These are phyloP conservation scores for Chitala chitala DNA, from an alignment of 2,113 vertebrate species.

Conservation along the genomic window DNA sequence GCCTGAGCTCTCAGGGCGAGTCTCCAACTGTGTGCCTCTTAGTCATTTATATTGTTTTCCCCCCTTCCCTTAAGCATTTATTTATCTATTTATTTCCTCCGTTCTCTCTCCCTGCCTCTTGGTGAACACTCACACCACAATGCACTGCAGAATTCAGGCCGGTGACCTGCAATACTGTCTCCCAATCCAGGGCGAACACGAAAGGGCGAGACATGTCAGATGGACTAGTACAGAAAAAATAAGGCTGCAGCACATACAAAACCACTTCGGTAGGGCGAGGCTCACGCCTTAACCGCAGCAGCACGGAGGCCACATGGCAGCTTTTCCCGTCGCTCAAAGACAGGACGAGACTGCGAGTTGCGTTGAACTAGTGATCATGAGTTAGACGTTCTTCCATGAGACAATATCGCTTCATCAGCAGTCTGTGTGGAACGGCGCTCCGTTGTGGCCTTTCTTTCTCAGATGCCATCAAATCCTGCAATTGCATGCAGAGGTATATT, in stretches of 20 bases:
- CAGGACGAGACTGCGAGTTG: no score
- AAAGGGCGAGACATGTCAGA: constrained; percentile 55
- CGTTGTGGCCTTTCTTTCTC: background rate
- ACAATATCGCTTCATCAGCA: background rate
- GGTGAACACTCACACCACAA: constrained; percentile 41
- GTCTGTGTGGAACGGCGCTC: background rate
- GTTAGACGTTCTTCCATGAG: background rate
- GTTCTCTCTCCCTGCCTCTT: background rate
- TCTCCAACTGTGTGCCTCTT: constrained; percentile 14
- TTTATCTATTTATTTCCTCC: constrained; percentile 15
- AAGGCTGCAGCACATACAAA: no score
- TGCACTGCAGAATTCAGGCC: constrained; percentile 55
- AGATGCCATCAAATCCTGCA: background rate
- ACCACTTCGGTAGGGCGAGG: no score
- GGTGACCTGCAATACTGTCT: constrained; percentile 54
- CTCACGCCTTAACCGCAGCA: no score
- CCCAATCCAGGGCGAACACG: constrained; percentile 55
- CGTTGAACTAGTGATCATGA: no score
- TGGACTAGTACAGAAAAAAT: no score
- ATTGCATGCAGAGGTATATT: background rate
- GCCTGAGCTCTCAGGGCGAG: background rate
- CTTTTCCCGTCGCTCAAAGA: no score
- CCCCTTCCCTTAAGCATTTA: constrained; percentile 1
- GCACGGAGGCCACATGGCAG: no score
- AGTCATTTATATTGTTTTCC: constrained; percentile 19